These are phyloP conservation scores for Acheta domesticus DNA, from an alignment of 2,888 invertebrate species.

Conservation along the genomic window DNA sequence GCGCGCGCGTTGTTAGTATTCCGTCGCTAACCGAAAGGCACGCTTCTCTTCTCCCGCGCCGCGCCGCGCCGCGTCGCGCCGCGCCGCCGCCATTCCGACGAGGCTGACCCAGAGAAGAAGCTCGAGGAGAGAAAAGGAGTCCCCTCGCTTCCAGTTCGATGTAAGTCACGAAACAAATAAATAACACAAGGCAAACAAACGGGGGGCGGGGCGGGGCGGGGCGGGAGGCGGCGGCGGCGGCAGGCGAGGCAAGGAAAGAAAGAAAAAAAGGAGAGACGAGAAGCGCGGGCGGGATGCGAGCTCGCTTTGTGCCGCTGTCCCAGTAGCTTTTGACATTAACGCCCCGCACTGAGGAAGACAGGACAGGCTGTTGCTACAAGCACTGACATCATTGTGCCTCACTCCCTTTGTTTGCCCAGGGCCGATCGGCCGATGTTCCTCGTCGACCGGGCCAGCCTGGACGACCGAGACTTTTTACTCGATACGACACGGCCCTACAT, in stretches of 20 bases:
- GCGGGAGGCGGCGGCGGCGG: neutral
- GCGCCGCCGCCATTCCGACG: neutral
- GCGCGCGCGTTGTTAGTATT: neutral
- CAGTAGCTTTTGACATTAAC: slow-evolving; percentile 18
- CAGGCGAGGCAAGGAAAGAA: neutral
- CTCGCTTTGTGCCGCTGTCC: slow-evolving; percentile 9
- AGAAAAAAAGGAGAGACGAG: neutral
- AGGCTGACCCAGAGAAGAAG: slow-evolving; percentile 3
- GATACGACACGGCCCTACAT: no score
- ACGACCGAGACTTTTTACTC: no score
- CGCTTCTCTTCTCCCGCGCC: neutral
- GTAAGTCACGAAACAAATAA: slow-evolving; percentile 18
- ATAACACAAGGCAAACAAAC: slow-evolving; percentile 18
- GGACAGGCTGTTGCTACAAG: neutral
- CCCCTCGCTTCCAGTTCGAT: neutral
- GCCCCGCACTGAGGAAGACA: slow-evolving; percentile 5
- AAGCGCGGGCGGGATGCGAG: neutral
- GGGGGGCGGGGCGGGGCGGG: neutral
- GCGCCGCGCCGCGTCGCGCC: neutral
- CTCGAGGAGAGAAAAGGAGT: neutral
- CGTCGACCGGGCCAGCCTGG: neutral
- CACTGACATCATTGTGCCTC: neutral
- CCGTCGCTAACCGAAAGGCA: neutral
- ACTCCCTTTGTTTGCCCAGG: neutral
- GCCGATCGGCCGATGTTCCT: neutral